Evolutionary conservation across 2,113 vertebrate species (phyloP).

Genomic region (Pelobates fuscus): DNA sequence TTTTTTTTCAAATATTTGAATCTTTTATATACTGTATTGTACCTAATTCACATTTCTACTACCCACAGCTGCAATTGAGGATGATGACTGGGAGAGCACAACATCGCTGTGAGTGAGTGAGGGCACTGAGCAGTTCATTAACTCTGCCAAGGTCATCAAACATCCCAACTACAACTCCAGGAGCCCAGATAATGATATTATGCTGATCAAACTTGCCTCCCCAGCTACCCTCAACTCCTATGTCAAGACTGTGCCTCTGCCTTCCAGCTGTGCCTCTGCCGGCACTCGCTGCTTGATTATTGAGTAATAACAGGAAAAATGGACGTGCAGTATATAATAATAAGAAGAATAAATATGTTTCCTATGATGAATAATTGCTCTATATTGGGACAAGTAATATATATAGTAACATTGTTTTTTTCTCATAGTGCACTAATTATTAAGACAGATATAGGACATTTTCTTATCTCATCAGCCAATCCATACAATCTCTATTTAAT

Average conservation of each 20-base stretch:
- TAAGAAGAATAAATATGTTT: constrained; percentile 72
- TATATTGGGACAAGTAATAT: too few relatives aligned
- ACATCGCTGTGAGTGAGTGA: constrained; percentile 56
- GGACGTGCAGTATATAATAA: constrained; percentile 54
- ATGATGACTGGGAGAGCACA: constrained; percentile 54
- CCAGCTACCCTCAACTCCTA: not conserved
- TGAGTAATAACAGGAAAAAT: constrained; percentile 71
- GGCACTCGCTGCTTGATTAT: constrained; percentile 66
- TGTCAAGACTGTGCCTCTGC: constrained; percentile 53
- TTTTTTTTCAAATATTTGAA: too few relatives aligned
- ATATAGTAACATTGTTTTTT: too few relatives aligned
- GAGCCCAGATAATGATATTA: constrained; percentile 72
- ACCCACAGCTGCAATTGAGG: constrained; percentile 54
- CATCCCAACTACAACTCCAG: constrained; percentile 60
- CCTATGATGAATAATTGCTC: too few relatives aligned
- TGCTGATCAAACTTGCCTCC: constrained; percentile 6
- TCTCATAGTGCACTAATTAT: too few relatives aligned
- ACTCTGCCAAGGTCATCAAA: constrained; percentile 61
- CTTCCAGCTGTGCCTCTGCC: constrained; percentile 63
- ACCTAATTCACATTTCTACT: too few relatives aligned
- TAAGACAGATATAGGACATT: too few relatives aligned
- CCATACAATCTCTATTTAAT: too few relatives aligned
- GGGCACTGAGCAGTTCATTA: constrained; percentile 73
- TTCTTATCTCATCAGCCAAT: too few relatives aligned
- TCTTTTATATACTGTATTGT: too few relatives aligned